phyloP scores from a whole-genome alignment of 2,113 vertebrate genomes.

The Egretta garzetta region DNA sequence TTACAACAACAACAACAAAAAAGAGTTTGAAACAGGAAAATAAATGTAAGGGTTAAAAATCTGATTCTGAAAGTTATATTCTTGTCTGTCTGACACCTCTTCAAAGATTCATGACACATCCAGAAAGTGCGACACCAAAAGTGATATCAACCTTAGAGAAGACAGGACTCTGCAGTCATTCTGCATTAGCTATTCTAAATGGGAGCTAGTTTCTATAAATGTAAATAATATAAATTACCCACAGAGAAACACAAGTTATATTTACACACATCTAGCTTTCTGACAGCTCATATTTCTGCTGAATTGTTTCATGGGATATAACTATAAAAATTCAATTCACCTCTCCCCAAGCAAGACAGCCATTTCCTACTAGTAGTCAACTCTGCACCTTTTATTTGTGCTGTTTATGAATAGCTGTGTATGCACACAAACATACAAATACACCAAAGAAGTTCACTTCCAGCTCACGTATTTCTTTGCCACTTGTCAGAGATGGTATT shows the following conservation, averaged over 20 bases:
- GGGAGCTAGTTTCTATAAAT: background rate
- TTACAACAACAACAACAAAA: background rate
- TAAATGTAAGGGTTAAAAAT: background rate
- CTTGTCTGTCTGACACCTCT: background rate
- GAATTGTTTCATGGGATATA: background rate
- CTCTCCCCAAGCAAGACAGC: background rate
- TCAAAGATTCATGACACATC: background rate
- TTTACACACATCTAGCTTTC: background rate
- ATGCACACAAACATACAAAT: background rate
- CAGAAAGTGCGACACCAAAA: background rate
- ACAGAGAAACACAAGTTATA: background rate
- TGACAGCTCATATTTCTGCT: background rate
- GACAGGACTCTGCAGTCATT: background rate
- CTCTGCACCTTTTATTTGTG: background rate
- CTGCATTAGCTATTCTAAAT: background rate
- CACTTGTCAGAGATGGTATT: background rate
- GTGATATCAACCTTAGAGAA: background rate
- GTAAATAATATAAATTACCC: constrained; percentile 1
- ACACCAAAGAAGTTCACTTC: background rate
- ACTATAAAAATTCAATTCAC: constrained; percentile 4
- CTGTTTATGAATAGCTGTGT: background rate
- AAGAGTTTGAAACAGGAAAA: background rate
- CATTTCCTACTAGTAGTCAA: background rate
- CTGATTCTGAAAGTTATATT: background rate
- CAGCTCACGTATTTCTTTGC: background rate